Base-by-base conservation (phyloP, 1,140 invertebrate genomes). In the Cylas formicarius region DNA sequence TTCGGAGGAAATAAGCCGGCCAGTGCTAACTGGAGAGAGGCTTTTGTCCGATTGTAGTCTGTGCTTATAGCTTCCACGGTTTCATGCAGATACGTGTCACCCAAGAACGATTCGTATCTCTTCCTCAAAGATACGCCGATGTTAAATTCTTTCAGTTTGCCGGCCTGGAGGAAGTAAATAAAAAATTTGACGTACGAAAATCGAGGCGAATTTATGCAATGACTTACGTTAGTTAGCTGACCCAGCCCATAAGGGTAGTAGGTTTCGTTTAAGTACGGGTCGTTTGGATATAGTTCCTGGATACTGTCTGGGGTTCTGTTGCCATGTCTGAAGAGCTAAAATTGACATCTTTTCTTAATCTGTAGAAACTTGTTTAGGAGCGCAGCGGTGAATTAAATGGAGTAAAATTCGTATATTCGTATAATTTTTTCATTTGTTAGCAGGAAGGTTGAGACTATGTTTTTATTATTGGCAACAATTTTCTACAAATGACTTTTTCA, bases 1-100 rank as follows among this genome's bases (percentile, higher is more conserved):
- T 63, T 62, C 1, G 89, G 88, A n/a, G 82, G 84, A 67, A 80
- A 94, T 23, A 95, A 67, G 13, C 86, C 88, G 3, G 90, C 88
- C 18, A 95, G 68, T 37, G 90, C 74, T 23, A 78, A 72, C 58
- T 82, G 76, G 0, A 69, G 64, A 4, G 71, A 76, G 70, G 74
- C 74, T 57, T 77, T 74, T 2, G 77, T 77, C 20, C 78, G 69
- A 14, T 72, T 67, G 32, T 72, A 69, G 27, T 73, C 67, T 3
- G 55, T 59, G 19, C 40, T 38, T 18, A 24, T 21, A 3, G 55
- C 46, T 31, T 55, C 44, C 10, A 58, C 48, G 37, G 51, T 40
- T 36, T 49, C 41, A 1, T 76, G 65, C 3, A 74, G 70, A 52
- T 63, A 70, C 56, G 81, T 83, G n/a, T 65, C 61, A 8, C 72